Percentiles rank a stretch among this genome's conserved stretches.
Evolutionary conservation across 2,113 vertebrate species (phyloP).

Genomic region (Callipepla squamata): DNA sequence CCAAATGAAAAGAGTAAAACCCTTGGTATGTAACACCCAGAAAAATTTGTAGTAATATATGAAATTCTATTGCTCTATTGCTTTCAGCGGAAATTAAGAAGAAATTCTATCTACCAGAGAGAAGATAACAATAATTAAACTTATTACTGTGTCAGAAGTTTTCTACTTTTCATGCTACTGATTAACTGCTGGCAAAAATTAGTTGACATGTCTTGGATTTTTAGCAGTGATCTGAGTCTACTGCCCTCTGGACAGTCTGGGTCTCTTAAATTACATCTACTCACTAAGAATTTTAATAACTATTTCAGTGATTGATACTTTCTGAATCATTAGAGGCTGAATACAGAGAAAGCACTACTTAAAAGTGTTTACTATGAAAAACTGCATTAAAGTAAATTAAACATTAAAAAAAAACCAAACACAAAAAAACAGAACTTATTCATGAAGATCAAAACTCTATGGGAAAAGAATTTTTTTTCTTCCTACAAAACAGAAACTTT

Average conservation of each 20-base stretch:
- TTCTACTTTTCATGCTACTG: slow-evolving; percentile 34
- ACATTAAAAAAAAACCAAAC: neutral
- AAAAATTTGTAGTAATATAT: neutral
- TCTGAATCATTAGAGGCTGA: neutral
- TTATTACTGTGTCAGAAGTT: neutral
- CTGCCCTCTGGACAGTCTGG: neutral
- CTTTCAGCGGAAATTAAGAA: neutral
- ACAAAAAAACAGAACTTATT: neutral
- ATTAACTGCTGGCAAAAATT: slow-evolving; percentile 35
- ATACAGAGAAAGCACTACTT: slow-evolving; percentile 4
- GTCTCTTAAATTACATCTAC: slow-evolving; percentile 44
- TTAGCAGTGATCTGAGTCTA: slow-evolving; percentile 1
- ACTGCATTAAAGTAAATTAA: neutral
- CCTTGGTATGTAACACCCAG: neutral
- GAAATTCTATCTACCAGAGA: neutral
- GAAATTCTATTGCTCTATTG: neutral
- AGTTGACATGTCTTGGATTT: slow-evolving; percentile 5
- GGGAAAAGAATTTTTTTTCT: neutral
- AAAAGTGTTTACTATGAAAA: neutral
- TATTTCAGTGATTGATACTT: slow-evolving; percentile 18
- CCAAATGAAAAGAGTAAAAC: neutral
- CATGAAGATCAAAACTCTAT: neutral
- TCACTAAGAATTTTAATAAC: slow-evolving; percentile 56
- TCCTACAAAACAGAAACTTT: neutral
- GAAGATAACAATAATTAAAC: slow-evolving; percentile 28